These are phyloP conservation scores for Xanthostigma xanthostigma DNA, from an alignment of 2,888 invertebrate genomes.

Conservation along the genomic window DNA sequence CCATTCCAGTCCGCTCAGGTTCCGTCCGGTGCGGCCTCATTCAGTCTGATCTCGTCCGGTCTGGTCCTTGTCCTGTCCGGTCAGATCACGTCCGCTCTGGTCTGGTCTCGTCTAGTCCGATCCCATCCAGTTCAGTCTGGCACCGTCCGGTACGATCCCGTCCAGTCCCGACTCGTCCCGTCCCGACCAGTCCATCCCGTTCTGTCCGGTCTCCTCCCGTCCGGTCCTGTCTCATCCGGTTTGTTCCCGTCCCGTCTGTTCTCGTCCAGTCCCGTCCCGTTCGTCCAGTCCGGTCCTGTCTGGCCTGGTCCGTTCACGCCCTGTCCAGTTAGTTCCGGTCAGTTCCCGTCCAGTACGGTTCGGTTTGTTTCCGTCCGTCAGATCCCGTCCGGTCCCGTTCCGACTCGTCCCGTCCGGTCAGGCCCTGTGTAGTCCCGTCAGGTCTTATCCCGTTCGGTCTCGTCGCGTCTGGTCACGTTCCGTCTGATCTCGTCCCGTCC, in stretches of 20 bases:
- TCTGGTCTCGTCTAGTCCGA: constrained; percentile 4
- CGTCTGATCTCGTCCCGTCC: constrained; percentile 3
- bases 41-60: constrained; percentile 3
- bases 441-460: too few species aligned
- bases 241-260: constrained; percentile 2
- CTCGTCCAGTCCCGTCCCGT: constrained; percentile 4
- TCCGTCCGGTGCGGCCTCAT: constrained; percentile 1
- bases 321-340: too few species aligned
- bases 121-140: constrained; percentile 7
- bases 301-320: constrained; percentile 2
- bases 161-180: constrained; percentile 5
- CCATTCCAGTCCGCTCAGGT: constrained; percentile 2
- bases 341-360: too few species aligned
- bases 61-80: constrained; percentile 6
- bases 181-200: constrained; percentile 1
- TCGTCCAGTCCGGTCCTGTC: constrained; percentile 4
- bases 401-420: too few species aligned
- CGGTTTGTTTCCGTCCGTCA: too few species aligned
- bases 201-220: constrained; percentile 3
- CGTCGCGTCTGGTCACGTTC: too few species aligned
- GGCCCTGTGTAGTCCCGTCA: too few species aligned
- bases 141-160: constrained; percentile 6
- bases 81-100: constrained; percentile 5
- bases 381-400: too few species aligned
- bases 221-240: constrained; percentile 3